These are phyloP conservation scores for Neria commutata DNA, from an alignment of 2,888 invertebrate genomes.

Conservation along the genomic window DNA sequence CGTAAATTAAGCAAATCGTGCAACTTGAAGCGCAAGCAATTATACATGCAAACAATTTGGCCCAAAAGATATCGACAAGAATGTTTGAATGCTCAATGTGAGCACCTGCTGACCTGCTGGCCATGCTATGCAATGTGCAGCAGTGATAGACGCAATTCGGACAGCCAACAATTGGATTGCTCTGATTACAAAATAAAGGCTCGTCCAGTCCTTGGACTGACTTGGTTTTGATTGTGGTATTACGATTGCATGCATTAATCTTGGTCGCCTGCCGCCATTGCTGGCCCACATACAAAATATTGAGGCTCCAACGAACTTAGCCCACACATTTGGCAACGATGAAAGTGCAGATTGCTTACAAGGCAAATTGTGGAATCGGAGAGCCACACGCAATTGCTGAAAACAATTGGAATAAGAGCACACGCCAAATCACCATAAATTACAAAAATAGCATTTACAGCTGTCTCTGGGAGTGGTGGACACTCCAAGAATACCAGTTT, in stretches of 20 bases:
- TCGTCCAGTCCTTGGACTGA: conserved; percentile 7
- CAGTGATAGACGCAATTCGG: background rate
- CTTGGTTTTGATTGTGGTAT: too few species aligned
- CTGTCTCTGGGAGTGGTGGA: too few species aligned
- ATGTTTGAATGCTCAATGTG: too few species aligned
- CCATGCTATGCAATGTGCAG: too few species aligned
- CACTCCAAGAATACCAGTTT: too few species aligned
- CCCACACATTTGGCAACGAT: background rate
- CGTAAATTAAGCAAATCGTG: too few species aligned
- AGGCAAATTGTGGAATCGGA: conserved; percentile 1
- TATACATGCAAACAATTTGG: too few species aligned
- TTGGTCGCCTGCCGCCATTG: conserved; percentile 5
- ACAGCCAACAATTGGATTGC: background rate
- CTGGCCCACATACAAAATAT: too few species aligned
- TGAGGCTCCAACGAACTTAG: background rate
- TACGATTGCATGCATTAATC: conserved; percentile 15
- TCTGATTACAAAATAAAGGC: too few species aligned
- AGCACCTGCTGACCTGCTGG: too few species aligned
- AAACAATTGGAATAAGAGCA: background rate
- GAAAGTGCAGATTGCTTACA: background rate
- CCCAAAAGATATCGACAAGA: too few species aligned
- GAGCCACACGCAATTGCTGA: conserved; percentile 4
- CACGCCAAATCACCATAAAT: background rate
- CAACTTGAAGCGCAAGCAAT: too few species aligned
- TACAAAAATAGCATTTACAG: background rate